Percentiles rank a stretch among this genome's conserved stretches.
These are phyloP conservation scores for Microcebus tavaratra DNA, from an alignment of 2,113 vertebrate genomes.

Conservation along the genomic window DNA sequence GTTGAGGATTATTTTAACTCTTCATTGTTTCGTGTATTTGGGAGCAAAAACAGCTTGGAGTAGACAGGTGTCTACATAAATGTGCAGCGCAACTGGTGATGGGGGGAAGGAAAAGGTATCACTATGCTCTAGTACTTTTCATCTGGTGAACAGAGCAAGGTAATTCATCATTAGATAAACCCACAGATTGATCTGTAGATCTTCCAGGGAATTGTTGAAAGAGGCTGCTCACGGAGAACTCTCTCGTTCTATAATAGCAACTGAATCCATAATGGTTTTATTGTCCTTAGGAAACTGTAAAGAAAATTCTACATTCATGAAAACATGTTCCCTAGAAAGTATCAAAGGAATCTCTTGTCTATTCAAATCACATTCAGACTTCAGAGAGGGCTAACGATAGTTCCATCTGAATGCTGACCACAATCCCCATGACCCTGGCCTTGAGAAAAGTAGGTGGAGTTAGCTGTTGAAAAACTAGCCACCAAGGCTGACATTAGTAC, in stretches of 20 bases:
- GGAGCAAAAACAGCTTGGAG: constrained; percentile 37
- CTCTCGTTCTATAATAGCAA: background rate
- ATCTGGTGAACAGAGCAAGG: background rate
- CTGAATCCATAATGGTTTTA: background rate
- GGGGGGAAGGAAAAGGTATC: background rate
- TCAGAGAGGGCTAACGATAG: background rate
- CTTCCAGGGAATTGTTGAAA: constrained; percentile 20
- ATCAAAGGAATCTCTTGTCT: background rate
- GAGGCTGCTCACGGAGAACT: constrained; percentile 22
- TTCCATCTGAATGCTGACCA: background rate
- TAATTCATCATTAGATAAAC: constrained; percentile 63
- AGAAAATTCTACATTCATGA: constrained; percentile 17
- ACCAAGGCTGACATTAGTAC: background rate
- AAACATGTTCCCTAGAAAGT: background rate
- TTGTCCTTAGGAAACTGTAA: background rate
- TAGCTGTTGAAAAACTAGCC: background rate
- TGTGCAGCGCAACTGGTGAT: background rate
- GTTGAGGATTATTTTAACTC: constrained; percentile 71
- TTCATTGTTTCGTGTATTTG: constrained; percentile 46
- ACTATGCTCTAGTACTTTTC: background rate
- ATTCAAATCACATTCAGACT: background rate
- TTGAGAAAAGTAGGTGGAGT: background rate
- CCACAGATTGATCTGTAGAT: constrained; percentile 18
- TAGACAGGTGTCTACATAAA: background rate
- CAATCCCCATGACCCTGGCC: too few relatives aligned